Percentiles rank a stretch among this genome's conserved stretches.
Evolutionary conservation across 1,140 invertebrate genomes (phyloP).

Genomic region (Platyscapa corneri): DNA sequence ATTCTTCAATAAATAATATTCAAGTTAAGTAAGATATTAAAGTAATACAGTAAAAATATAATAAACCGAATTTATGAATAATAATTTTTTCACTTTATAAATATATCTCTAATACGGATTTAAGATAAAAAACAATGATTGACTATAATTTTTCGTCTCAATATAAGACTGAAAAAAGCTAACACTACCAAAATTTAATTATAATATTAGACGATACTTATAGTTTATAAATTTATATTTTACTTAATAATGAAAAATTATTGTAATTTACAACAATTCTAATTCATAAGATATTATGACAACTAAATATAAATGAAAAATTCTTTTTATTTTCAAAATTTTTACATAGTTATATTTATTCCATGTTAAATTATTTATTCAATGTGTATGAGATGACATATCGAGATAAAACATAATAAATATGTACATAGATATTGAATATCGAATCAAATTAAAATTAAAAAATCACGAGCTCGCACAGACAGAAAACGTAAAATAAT

Average conservation of each 20-base stretch:
- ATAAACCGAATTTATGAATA: not conserved
- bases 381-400: conserved; percentile 42
- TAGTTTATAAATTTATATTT: conserved; percentile 44
- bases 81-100: not conserved
- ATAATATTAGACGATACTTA: conserved; percentile 17
- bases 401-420: conserved; percentile 40
- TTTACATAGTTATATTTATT: conserved; percentile 5
- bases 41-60: not conserved
- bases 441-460: conserved; percentile 32
- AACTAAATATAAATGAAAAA: not conserved
- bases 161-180: not conserved
- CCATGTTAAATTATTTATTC: not conserved
- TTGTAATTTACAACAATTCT: no score
- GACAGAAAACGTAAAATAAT: conserved; percentile 25
- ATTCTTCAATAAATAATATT: not conserved
- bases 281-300: no score
- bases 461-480: not conserved
- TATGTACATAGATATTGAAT: conserved; percentile 36
- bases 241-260: conserved; percentile 19
- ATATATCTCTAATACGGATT: not conserved
- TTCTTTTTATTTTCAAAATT: conserved; percentile 7
- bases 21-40: not conserved
- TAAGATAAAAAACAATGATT: not conserved
- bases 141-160: conserved; percentile 1
- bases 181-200: no score